Evolutionary conservation across 2,113 vertebrate species (phyloP).

Genomic region (Urocitellus parryii): DNA sequence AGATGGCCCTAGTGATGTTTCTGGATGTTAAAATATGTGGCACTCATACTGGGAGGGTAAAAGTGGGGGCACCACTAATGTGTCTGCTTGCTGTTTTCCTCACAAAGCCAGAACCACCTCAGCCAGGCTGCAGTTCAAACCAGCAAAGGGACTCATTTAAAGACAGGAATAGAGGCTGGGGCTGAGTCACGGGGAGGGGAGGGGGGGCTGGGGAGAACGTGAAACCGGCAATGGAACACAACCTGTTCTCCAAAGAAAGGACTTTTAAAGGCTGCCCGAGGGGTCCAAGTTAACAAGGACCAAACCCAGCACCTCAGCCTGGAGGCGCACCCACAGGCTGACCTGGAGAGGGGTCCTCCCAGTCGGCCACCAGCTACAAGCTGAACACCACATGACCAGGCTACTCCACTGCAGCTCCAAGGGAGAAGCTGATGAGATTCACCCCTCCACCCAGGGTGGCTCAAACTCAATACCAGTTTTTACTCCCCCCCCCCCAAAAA

Average conservation of each 20-base stretch:
- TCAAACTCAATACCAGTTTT: neutral
- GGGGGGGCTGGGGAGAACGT: too few species aligned
- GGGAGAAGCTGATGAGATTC: too few species aligned
- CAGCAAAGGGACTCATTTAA: neutral
- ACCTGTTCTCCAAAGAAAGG: neutral
- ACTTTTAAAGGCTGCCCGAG: neutral
- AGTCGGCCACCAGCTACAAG: too few species aligned
- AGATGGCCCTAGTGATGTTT: neutral
- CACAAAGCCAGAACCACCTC: neutral
- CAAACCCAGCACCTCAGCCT: too few species aligned
- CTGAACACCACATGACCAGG: accelerated
- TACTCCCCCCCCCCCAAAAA: neutral
- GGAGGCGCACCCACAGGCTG: too few species aligned
- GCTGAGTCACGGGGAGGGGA: too few species aligned
- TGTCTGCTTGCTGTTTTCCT: neutral
- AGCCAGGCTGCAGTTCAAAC: neutral
- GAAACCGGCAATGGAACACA: neutral
- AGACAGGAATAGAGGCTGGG: neutral
- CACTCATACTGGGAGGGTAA: accelerated
- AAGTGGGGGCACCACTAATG: neutral
- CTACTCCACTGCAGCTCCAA: too few species aligned
- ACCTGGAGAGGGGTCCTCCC: neutral
- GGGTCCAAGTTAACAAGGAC: neutral
- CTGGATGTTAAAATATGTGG: accelerated
- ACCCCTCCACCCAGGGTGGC: neutral